Base-by-base conservation (phyloP, 1,140 invertebrate genomes). In the Steinernema feltiae region DNA sequence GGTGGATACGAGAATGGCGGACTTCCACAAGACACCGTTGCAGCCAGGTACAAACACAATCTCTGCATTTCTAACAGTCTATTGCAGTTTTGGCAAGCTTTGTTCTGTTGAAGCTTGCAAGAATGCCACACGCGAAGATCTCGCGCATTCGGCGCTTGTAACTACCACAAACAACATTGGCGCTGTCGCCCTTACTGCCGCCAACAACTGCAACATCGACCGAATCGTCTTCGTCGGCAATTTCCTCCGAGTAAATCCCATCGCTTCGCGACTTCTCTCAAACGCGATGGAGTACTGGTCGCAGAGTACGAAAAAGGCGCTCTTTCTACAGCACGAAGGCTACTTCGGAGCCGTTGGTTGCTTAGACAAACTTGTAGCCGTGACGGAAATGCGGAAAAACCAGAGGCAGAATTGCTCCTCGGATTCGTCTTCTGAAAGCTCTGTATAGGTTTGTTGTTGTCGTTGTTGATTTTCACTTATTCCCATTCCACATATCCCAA, bases 261-360 rank as follows among this genome's bases (percentile, higher is more conserved):
- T 98, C 82, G 95, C 95, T 0, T 97, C 97, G 94, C 96, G 96
- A 87, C 88, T 98, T 74, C 88, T 99, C 63, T 92, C 95, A 0
- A 94, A 93, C 88, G 96, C 95, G 1, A 97, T 98, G 94, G 93
- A 97, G 82, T 99, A 94, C 88, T 99, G 96, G 96, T 98, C 95
- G 1, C 90, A 93, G 75, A 94, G 94, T 63, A 92, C 93, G 24
- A 89, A 97, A 77, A 97, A 97, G 87, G 95, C 95, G 27, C 88
- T 98, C 18, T 70, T 78, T 24, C 72, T 73, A 27, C 30, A 46
- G 27, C 78, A 48, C 74, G 35, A 90, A 90, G 93, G 93, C 18
- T 97, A 97, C 84, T 97, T 97, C 88, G 94, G 94, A 69, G 94
- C 94, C 31, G 91, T 95, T 70, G 94, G 94, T 31, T 96, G 94